These are phyloP conservation scores for Heliothis virescens DNA, from an alignment of 1,140 invertebrate species.

Conservation along the genomic window DNA sequence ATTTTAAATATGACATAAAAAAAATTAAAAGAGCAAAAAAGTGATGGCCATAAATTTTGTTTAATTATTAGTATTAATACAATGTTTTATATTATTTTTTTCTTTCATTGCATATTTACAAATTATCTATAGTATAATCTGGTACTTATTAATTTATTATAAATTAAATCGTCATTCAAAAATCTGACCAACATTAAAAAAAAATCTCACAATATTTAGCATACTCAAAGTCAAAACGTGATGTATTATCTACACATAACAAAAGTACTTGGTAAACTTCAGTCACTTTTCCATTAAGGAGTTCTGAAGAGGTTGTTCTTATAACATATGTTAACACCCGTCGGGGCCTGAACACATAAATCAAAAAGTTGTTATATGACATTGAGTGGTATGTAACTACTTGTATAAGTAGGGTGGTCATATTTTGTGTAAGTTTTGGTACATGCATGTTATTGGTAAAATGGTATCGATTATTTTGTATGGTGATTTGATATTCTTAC, in stretches of 20 bases:
- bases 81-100: too few relatives aligned
- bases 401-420: slow-evolving; percentile 52
- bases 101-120: too few relatives aligned
- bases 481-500: too few relatives aligned
- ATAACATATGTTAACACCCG: not conserved
- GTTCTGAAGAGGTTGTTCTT: slow-evolving; percentile 2
- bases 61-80: too few relatives aligned
- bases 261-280: slow-evolving; percentile 23
- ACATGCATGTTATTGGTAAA: not conserved
- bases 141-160: too few relatives aligned
- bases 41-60: too few relatives aligned
- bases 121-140: too few relatives aligned
- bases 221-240: slow-evolving; percentile 15
- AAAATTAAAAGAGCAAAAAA: too few relatives aligned
- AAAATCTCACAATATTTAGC: not conserved
- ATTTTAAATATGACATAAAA: too few relatives aligned
- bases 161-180: not conserved
- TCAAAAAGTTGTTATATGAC: slow-evolving; percentile 69
- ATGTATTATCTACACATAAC: slow-evolving; percentile 32
- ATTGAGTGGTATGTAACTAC: slow-evolving; percentile 59
- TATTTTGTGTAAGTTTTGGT: not conserved
- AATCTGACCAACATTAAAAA: not conserved
- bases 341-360: slow-evolving; percentile 57
- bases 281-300: slow-evolving; percentile 41
- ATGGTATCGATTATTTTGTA: too few relatives aligned